Conservation (phyloP, 2,797 vertebrate species). For the Telmatherina bonti region DNA sequence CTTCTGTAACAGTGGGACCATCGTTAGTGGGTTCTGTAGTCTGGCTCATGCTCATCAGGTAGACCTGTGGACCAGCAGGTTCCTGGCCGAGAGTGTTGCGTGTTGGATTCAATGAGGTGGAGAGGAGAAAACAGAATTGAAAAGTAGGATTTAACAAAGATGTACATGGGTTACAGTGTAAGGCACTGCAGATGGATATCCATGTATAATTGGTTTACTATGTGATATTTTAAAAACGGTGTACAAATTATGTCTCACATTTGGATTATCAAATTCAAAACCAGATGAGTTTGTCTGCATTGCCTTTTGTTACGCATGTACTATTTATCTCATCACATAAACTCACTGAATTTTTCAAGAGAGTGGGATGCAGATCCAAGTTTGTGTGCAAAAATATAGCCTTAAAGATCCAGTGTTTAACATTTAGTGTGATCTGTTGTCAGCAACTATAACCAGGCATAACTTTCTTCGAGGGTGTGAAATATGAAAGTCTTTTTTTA, state of each 20-base stretch:
- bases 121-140: conserved; percentile 62
- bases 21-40: conserved; percentile 81
- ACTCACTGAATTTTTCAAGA: conserved; percentile 1
- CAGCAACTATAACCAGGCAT: no score
- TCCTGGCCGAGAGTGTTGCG: conserved; percentile 64
- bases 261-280: background rate
- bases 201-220: background rate
- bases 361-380: no score
- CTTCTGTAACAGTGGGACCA: conserved; percentile 82
- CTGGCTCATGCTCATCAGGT: conserved; percentile 85
- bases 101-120: conserved; percentile 48
- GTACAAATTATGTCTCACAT: background rate
- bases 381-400: background rate
- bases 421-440: no score
- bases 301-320: conserved; percentile 32
- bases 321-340: conserved; percentile 19
- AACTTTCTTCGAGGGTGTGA: no score
- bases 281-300: conserved; percentile 14
- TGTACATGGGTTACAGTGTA: conserved; percentile 28
- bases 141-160: conserved; percentile 43
- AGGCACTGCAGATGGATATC: conserved; percentile 31
- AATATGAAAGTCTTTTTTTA: background rate
- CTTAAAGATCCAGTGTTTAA: no score
- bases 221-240: background rate
- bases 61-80: conserved; percentile 74